Percentiles rank a stretch among this genome's conserved stretches.
Conservation (phyloP, 2,888 invertebrate species). For the Glyphotaelius pellucidus region DNA sequence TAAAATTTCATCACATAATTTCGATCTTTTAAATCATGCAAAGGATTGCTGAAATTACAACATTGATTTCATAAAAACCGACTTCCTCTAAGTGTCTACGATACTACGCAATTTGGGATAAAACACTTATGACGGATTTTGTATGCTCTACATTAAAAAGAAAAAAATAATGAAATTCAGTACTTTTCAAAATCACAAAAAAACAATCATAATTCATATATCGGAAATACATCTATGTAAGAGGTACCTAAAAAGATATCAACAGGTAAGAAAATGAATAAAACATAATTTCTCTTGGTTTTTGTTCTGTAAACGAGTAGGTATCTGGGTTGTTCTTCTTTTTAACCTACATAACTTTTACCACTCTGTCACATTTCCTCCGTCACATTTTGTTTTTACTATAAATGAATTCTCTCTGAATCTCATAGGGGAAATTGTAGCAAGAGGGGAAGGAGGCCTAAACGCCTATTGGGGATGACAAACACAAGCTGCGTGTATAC, state of each 20-base stretch:
- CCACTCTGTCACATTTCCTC: no score
- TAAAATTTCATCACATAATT: neutral
- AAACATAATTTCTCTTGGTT: neutral
- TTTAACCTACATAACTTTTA: no score
- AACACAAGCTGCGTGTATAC: no score
- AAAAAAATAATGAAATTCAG: neutral
- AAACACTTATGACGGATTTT: neutral
- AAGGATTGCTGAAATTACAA: neutral
- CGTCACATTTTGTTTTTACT: no score
- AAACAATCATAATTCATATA: neutral
- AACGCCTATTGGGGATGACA: no score
- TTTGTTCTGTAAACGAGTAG: neutral
- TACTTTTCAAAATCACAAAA: neutral
- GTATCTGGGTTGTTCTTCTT: no score
- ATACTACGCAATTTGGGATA: neutral
- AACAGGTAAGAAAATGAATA: neutral
- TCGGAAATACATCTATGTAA: neutral
- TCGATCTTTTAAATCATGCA: neutral
- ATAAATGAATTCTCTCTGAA: no score
- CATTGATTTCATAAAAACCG: neutral
- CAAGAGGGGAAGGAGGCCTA: no score
- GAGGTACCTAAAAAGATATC: neutral
- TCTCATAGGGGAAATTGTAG: no score
- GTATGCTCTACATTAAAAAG: neutral
- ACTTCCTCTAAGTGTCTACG: neutral